phyloP scores from a whole-genome alignment of 2,113 vertebrate species.

The Myocastor coypus region DNA sequence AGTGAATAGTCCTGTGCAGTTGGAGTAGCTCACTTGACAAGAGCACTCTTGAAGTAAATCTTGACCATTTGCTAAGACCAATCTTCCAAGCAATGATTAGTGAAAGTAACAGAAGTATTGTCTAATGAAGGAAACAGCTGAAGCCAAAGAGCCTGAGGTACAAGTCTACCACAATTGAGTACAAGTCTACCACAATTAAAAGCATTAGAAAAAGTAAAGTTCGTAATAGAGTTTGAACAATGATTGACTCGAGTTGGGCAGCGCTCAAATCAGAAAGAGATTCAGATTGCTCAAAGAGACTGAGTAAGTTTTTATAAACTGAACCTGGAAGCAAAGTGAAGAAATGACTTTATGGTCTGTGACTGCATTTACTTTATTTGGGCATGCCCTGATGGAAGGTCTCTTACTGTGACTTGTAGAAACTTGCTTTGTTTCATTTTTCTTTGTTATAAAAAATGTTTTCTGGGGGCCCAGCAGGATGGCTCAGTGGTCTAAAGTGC shows the following conservation, averaged over 20 bases:
- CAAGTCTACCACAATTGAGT: neutral
- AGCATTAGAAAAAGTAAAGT: neutral
- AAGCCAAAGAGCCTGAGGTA: neutral
- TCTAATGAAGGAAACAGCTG: neutral
- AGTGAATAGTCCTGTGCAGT: neutral
- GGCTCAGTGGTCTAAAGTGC: too few relatives aligned
- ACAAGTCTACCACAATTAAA: neutral
- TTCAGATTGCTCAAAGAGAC: neutral
- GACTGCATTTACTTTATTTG: neutral
- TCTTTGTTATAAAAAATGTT: neutral
- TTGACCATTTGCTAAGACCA: constrained; percentile 29
- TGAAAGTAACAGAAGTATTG: neutral
- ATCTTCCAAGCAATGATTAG: constrained; percentile 13
- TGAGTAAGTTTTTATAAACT: neutral
- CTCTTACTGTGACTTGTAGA: neutral
- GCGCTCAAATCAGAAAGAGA: neutral
- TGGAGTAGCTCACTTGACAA: neutral
- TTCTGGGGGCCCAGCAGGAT: too few relatives aligned
- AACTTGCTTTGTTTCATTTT: neutral
- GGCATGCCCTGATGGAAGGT: neutral
- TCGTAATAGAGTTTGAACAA: neutral
- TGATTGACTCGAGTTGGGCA: neutral
- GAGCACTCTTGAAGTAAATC: constrained; percentile 4
- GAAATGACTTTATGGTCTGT: neutral
- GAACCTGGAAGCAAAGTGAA: neutral